A percentile compares a stretch with the other conserved stretches of the same genome.
phyloP scores from a whole-genome alignment of 2,888 invertebrate species.

The Iselma pallidipennis region DNA sequence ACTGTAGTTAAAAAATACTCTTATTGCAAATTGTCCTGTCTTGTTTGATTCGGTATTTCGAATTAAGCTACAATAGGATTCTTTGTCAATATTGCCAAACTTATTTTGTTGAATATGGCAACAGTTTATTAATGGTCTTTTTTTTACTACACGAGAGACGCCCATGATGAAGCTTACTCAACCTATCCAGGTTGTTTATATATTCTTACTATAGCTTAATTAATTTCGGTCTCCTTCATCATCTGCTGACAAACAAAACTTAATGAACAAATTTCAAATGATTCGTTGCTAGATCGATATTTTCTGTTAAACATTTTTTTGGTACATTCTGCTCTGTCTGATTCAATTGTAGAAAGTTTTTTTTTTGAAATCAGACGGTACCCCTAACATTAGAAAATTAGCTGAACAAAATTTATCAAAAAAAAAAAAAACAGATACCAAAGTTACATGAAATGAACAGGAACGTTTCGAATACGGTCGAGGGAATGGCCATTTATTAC shows the following conservation, averaged over 20 bases:
- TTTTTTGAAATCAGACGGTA: too few relatives aligned
- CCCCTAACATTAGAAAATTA: too few relatives aligned
- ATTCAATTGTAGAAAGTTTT: too few relatives aligned
- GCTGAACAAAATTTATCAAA: too few relatives aligned
- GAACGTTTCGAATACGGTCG: neutral
- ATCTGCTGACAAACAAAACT: too few relatives aligned
- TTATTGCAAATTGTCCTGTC: neutral
- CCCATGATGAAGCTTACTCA: neutral
- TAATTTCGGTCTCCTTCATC: neutral
- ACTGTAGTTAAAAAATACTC: neutral
- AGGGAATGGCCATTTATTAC: constrained; percentile 33
- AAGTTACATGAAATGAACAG: too few relatives aligned
- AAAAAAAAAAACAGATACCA: too few relatives aligned
- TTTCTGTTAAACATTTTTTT: too few relatives aligned
- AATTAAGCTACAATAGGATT: neutral
- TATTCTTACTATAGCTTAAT: neutral
- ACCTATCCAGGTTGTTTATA: neutral
- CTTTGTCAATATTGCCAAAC: neutral
- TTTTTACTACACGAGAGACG: neutral
- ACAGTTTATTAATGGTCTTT: neutral
- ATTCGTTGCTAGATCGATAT: too few relatives aligned
- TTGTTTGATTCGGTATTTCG: neutral
- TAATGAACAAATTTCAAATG: too few relatives aligned
- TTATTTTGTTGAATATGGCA: neutral
- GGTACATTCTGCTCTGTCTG: too few relatives aligned